A percentile compares a stretch with the other conserved stretches of the same genome.
These are phyloP conservation scores for Tachycineta bicolor DNA, from an alignment of 2,113 vertebrate genomes.

Conservation along the genomic window DNA sequence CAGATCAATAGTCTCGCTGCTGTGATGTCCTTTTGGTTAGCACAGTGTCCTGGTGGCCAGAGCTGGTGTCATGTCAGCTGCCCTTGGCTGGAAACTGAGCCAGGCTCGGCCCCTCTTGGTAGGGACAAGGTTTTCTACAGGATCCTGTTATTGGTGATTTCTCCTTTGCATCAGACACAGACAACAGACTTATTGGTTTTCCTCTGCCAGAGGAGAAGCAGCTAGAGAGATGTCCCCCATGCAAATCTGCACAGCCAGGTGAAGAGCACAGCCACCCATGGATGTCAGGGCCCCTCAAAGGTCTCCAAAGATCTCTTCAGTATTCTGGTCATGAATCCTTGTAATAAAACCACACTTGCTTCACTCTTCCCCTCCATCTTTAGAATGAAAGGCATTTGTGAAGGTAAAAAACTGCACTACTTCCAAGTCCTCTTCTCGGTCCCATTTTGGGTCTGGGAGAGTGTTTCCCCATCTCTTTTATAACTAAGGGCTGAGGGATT, in stretches of 20 bases:
- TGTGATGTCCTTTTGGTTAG: not conserved
- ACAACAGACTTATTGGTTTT: not conserved
- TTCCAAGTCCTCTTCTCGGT: not conserved
- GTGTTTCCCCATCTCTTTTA: not conserved
- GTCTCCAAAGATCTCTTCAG: not conserved
- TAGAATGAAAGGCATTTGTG: not conserved
- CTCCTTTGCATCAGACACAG: not conserved
- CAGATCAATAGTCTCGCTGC: not conserved
- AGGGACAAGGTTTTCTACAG: not conserved
- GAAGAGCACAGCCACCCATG: not conserved
- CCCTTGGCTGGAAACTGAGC: not conserved
- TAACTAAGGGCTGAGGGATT: not conserved
- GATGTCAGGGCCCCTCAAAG: not conserved
- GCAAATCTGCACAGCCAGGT: not conserved
- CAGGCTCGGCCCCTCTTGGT: not conserved
- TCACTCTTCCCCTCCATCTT: not conserved
- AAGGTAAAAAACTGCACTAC: not conserved
- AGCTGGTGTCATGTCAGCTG: fast-evolving
- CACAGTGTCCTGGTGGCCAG: fast-evolving
- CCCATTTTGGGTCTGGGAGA: not conserved
- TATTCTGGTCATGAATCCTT: not conserved
- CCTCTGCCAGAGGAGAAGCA: not conserved
- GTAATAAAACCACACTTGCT: not conserved
- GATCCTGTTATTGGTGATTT: not conserved
- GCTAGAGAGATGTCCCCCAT: not conserved